Evolutionary conservation across 2,888 invertebrate genomes (phyloP).

Genomic region (Mythimna vitellina): DNA sequence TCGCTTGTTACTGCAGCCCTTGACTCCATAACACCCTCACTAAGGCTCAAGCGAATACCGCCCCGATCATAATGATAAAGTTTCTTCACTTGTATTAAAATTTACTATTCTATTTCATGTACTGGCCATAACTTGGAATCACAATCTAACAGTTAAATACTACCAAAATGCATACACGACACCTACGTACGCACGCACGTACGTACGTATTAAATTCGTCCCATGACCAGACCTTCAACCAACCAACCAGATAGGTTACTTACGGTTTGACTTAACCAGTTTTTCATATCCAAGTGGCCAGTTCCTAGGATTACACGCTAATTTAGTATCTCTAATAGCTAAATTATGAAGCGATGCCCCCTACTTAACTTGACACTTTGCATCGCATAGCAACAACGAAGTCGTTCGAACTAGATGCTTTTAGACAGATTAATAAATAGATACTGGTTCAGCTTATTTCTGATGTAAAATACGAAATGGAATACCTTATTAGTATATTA

Average conservation of each 20-base stretch:
- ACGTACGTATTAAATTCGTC: neutral
- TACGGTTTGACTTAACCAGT: neutral
- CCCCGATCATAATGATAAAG: too few relatives aligned
- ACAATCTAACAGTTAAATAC: neutral
- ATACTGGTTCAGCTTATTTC: slow-evolving; percentile 7
- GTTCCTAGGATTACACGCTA: slow-evolving; percentile 22
- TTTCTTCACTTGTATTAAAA: too few relatives aligned
- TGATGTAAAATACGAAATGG: neutral
- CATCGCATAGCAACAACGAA: neutral
- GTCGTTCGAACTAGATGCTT: neutral
- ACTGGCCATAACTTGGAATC: neutral
- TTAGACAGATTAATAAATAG: slow-evolving; percentile 3
- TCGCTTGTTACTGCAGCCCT: too few relatives aligned
- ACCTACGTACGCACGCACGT: too few relatives aligned
- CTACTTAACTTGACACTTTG: slow-evolving; percentile 27
- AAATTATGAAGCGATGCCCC: slow-evolving; percentile 27
- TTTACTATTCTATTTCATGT: too few relatives aligned
- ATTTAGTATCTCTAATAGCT: slow-evolving; percentile 17
- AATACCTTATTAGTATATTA: too few relatives aligned
- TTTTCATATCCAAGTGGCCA: neutral
- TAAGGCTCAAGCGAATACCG: too few relatives aligned
- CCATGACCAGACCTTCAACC: neutral
- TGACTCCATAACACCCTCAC: too few relatives aligned
- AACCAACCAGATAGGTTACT: neutral
- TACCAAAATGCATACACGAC: too few relatives aligned